These are phyloP conservation scores for Argentina silus DNA, from an alignment of 2,797 vertebrate species.

Conservation along the genomic window DNA sequence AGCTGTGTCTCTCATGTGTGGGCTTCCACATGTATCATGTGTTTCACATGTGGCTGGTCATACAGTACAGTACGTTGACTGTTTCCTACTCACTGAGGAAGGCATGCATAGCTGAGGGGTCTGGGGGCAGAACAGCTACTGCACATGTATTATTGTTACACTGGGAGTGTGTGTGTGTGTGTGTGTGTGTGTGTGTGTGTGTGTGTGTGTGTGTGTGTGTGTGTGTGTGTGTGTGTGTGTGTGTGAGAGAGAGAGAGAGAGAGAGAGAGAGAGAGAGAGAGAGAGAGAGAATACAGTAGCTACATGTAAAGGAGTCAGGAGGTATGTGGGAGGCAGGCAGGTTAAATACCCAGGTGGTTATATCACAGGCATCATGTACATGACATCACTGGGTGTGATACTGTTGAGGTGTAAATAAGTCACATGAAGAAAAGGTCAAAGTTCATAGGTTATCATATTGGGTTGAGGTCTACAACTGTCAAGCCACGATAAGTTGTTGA, in stretches of 20 bases:
- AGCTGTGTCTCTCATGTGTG: constrained; percentile 7
- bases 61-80: background rate
- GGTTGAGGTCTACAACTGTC: background rate
- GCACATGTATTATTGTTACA: too few relatives aligned
- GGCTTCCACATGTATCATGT: background rate
- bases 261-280: too few relatives aligned
- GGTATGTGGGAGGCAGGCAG: background rate
- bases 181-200: too few relatives aligned
- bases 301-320: background rate
- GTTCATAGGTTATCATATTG: too few relatives aligned
- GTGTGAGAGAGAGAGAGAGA: too few relatives aligned
- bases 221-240: too few relatives aligned
- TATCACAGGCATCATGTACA: background rate
- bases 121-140: too few relatives aligned
- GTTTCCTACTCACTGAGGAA: background rate
- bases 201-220: too few relatives aligned
- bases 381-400: too few relatives aligned
- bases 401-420: background rate
- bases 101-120: background rate
- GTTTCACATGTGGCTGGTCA: background rate
- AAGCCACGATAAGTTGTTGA: background rate
- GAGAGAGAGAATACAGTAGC: too few relatives aligned
- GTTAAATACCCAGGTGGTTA: background rate
- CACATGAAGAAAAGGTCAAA: background rate
- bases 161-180: too few relatives aligned